Evolutionary conservation across 30 jellyfish, hydroid and myxozoan species (phyloP).

Genomic region (Calvadosia cruxmelitensis): DNA sequence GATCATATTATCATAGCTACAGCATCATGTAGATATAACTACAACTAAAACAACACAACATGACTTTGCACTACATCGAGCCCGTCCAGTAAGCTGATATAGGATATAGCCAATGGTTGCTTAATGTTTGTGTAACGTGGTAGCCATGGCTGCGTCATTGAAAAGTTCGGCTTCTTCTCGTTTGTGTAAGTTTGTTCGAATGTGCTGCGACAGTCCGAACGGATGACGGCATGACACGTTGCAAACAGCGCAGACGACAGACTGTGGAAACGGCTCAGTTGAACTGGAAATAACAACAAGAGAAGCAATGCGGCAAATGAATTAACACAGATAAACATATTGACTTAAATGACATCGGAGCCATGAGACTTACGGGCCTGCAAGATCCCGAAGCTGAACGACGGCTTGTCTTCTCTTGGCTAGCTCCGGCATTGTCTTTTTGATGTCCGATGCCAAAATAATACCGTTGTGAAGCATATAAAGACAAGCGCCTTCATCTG

Average conservation of each 20-base stretch:
- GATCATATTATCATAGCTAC: no score
- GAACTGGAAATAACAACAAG: conserved; percentile 35
- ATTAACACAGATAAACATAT: no score
- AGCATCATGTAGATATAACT: no score
- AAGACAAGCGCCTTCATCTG: background rate
- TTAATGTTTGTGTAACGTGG: no score
- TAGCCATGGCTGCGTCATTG: no score
- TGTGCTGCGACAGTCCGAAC: conserved; percentile 47
- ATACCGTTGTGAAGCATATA: background rate
- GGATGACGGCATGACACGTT: conserved; percentile 82
- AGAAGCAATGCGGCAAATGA: background rate
- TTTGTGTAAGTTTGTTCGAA: background rate
- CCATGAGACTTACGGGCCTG: conserved; percentile 1
- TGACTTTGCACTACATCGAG: no score
- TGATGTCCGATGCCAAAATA: background rate
- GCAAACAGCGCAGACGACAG: conserved; percentile 73
- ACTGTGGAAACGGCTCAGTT: conserved; percentile 17
- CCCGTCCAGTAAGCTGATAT: no score
- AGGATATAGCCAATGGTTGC: no score
- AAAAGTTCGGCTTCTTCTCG: background rate
- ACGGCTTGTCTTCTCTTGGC: background rate
- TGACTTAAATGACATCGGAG: background rate
- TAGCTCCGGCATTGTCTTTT: background rate
- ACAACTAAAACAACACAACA: no score
- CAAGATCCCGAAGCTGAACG: background rate